Evolutionary conservation across 2,113 vertebrate species (phyloP).

Genomic region (Lucifuga dentata): DNA sequence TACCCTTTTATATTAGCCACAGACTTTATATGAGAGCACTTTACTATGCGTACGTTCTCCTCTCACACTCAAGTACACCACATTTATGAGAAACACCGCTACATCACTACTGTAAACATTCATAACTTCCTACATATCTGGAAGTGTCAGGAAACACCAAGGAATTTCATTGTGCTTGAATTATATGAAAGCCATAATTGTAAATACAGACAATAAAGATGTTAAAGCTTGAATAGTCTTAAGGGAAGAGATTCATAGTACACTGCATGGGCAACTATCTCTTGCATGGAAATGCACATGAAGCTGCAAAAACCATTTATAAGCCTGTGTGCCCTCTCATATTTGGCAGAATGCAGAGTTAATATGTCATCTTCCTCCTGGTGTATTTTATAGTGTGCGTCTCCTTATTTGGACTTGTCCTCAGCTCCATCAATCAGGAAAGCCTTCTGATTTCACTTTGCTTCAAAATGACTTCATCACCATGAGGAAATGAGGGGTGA

Average conservation of each 20-base stretch:
- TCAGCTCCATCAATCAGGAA: constrained; percentile 69
- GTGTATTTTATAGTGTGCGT: constrained; percentile 23
- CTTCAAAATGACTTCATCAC: constrained; percentile 67
- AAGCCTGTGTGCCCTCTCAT: constrained; percentile 3
- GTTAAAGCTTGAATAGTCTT: constrained; percentile 29
- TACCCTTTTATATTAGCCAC: not conserved
- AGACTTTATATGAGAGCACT: not conserved
- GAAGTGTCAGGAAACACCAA: constrained; percentile 9
- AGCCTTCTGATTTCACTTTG: constrained; percentile 66
- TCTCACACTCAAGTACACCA: not conserved
- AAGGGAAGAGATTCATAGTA: constrained; percentile 32
- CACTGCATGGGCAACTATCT: not conserved
- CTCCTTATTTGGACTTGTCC: constrained; percentile 54
- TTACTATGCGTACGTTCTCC: not conserved
- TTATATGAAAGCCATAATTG: not conserved
- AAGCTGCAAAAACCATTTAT: constrained; percentile 47
- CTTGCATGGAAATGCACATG: constrained; percentile 20
- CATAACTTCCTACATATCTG: constrained; percentile 21
- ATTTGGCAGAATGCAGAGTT: constrained; percentile 35
- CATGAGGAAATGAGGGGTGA: constrained; percentile 63
- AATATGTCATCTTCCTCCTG: constrained; percentile 21
- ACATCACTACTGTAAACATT: constrained; percentile 27
- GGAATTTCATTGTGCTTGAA: constrained; percentile 35
- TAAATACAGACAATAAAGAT: constrained; percentile 25
- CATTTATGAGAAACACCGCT: constrained; percentile 3